Evolutionary conservation across 2,113 vertebrate genomes (phyloP), one percentile per base, ranked within the genome.

Genomic region (Microtus ochrogaster): DNA sequence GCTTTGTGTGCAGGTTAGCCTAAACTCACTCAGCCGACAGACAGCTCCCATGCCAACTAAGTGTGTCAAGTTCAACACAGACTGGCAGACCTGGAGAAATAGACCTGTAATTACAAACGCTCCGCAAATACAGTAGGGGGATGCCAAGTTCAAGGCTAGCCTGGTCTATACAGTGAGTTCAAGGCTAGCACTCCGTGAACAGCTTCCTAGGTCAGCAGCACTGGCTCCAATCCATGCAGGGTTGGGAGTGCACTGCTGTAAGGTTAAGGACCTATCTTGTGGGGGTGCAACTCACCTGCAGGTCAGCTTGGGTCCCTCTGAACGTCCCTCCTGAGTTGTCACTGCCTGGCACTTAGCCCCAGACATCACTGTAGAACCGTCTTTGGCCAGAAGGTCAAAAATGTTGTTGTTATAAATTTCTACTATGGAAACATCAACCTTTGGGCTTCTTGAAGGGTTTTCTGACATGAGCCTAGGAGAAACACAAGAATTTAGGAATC

Each of bases 391-490:
- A 94, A 99, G 99, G 98, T 99, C 99, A 89, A 99, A 98, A 93
- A 99, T 94, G 89, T 99, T 98, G 21, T 99, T 99, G 97, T 99
- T 99, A 96, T 99, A 99, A 61, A 99, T 99, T 97, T 99, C 99
- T 95, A 99, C 97, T 86, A 99, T 97, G 41, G 99, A 99, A 92
- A 99, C 98, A n/a, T 99, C 99, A 81, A 99, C 98, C 33, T 97
- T 97, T 78, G 98, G 98, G 93, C 96, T 98, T 91, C 97, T 97
- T 7, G 97, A 78, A 21, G 98, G 98, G 77, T 98, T 99, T 98
- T 99, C 98, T 63, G 98, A 99, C 97, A 99, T 98, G 87, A 99
- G 98, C 96, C 99, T 99, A 83, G 0, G 17, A 7, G 65, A 24
- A 41, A 72, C 55, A 83, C 11, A 14, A 33, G 33, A 7, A 4